phyloP scores from a whole-genome alignment of 2,113 vertebrate species.

The Syngnathus scovelli region DNA sequence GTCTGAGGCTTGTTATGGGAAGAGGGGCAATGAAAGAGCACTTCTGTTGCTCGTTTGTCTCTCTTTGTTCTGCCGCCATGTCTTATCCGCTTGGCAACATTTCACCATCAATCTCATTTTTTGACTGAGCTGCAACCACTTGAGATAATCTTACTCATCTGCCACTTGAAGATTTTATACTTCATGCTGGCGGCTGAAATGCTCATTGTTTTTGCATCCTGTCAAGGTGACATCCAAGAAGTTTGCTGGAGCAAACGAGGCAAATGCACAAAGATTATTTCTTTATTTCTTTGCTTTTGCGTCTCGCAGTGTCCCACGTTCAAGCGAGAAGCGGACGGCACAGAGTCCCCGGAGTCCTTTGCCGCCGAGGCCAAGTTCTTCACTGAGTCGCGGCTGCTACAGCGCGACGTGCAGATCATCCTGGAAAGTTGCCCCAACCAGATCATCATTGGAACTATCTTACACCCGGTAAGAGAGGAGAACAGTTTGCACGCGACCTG shows the following conservation, averaged over 20 bases:
- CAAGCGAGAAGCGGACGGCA: slow-evolving; percentile 83
- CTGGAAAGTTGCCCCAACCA: slow-evolving; percentile 97
- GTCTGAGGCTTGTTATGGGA: background rate
- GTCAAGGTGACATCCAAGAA: slow-evolving; percentile 16
- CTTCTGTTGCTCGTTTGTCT: slow-evolving; percentile 14
- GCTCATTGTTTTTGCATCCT: slow-evolving; percentile 12
- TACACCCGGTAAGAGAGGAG: slow-evolving; percentile 81
- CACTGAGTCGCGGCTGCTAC: slow-evolving; percentile 90
- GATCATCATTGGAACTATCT: slow-evolving; percentile 90
- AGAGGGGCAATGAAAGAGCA: background rate
- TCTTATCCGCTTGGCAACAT: slow-evolving; percentile 23
- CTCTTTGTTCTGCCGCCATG: slow-evolving; percentile 13
- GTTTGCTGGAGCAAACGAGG: background rate
- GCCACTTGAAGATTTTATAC: slow-evolving; percentile 37
- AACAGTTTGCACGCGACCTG: background rate
- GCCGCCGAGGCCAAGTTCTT: slow-evolving; percentile 97
- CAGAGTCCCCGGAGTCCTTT: slow-evolving; percentile 83
- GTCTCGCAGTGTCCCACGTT: slow-evolving; percentile 84
- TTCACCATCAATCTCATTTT: slow-evolving; percentile 38
- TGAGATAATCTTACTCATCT: slow-evolving; percentile 52
- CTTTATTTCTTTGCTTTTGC: too few species aligned
- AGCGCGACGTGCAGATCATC: slow-evolving; percentile 95
- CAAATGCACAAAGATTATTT: background rate
- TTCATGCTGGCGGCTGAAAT: slow-evolving; percentile 32
- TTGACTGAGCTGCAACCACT: slow-evolving; percentile 33